These are phyloP conservation scores for Nematolebias whitei DNA, from an alignment of 2,113 vertebrate genomes.

Conservation along the genomic window DNA sequence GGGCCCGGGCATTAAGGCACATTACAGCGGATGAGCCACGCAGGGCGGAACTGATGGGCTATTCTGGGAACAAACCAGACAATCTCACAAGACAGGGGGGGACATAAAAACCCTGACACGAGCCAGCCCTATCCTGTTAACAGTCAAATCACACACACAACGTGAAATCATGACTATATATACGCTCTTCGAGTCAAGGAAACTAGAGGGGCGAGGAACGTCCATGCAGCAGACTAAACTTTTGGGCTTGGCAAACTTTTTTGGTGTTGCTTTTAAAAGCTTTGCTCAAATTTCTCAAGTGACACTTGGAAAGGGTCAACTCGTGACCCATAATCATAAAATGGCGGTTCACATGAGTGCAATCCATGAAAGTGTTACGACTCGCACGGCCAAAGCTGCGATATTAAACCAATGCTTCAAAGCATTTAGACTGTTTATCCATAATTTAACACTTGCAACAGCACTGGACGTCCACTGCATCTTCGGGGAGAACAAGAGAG, in stretches of 20 bases:
- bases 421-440: slow-evolving; percentile 80
- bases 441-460: slow-evolving; percentile 83
- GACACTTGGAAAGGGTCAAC: slow-evolving; percentile 52
- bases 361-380: slow-evolving; percentile 68
- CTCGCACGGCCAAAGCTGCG: slow-evolving; percentile 58
- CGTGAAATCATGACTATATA: slow-evolving; percentile 73
- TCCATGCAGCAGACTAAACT: slow-evolving; percentile 33
- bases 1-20: slow-evolving; percentile 78
- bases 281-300: slow-evolving; percentile 66
- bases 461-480: slow-evolving; percentile 70
- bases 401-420: slow-evolving; percentile 84
- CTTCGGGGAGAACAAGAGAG: slow-evolving; percentile 72
- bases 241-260: slow-evolving; percentile 51
- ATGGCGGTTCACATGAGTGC: slow-evolving; percentile 67
- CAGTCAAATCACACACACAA: slow-evolving; percentile 75
- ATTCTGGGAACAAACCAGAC: slow-evolving; percentile 79
- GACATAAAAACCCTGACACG: slow-evolving; percentile 77
- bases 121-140: slow-evolving; percentile 76
- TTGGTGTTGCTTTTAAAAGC: slow-evolving; percentile 39
- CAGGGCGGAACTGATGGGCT: slow-evolving; percentile 80
- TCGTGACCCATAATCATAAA: slow-evolving; percentile 73
- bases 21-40: slow-evolving; percentile 77
- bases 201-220: slow-evolving; percentile 31
- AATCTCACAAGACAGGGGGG: slow-evolving; percentile 73
- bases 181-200: slow-evolving; percentile 65